phyloP scores from a whole-genome alignment of 2,888 invertebrate species.

The Athetis lepigone region DNA sequence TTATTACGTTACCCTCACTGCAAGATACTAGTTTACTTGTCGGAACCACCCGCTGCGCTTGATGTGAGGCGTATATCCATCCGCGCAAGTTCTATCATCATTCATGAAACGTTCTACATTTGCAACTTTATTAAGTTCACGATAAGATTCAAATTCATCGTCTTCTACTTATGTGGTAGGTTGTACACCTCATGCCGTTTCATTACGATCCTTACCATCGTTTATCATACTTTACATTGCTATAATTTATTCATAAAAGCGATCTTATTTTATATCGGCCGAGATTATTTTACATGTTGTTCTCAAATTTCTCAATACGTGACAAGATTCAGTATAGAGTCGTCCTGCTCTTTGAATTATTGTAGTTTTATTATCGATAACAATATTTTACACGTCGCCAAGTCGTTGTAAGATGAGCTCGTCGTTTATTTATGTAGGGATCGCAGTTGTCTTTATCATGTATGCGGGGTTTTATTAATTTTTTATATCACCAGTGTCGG shows the following conservation, averaged over 20 bases:
- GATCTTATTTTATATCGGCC: constrained; percentile 85
- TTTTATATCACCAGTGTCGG: constrained; percentile 68
- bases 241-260: constrained; percentile 88
- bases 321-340: constrained; percentile 84
- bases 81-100: constrained; percentile 76
- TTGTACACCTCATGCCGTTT: constrained; percentile 84
- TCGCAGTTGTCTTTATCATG: constrained; percentile 74
- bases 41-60: constrained; percentile 87
- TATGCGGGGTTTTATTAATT: constrained; percentile 69
- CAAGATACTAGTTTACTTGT: constrained; percentile 87
- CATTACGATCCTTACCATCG: constrained; percentile 87
- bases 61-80: constrained; percentile 85
- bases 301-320: constrained; percentile 88
- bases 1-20: constrained; percentile 87
- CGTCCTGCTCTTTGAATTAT: constrained; percentile 78
- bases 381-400: constrained; percentile 89
- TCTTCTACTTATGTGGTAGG: constrained; percentile 69
- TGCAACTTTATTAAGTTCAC: constrained; percentile 67
- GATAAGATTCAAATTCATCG: constrained; percentile 64
- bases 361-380: constrained; percentile 85
- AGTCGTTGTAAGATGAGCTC: constrained; percentile 81
- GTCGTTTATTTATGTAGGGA: constrained; percentile 79
- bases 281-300: constrained; percentile 85
- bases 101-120: constrained; percentile 66
- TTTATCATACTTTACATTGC: constrained; percentile 90